phyloP scores from a whole-genome alignment of 2,888 invertebrate genomes.

The Lumbricus terrestris region DNA sequence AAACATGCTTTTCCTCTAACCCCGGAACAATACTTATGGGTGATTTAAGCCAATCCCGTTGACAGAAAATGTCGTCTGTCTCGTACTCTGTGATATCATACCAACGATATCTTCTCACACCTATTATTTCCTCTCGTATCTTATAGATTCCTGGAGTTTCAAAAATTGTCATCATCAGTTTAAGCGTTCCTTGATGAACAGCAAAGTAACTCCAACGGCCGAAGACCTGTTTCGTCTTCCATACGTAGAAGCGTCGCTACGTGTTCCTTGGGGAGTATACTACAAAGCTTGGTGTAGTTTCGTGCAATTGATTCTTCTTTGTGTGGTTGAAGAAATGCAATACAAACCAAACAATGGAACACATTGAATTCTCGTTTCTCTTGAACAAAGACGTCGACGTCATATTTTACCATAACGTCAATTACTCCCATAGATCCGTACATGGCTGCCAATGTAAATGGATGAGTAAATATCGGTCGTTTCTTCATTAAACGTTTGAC shows the following conservation, averaged over 20 bases:
- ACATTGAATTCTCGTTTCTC: not conserved
- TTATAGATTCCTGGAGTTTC: not conserved
- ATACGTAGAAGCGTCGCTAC: no score
- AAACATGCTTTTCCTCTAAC: no score
- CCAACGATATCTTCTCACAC: not conserved
- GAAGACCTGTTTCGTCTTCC: not conserved
- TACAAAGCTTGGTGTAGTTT: not conserved
- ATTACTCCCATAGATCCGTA: not conserved
- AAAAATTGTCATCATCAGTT: not conserved
- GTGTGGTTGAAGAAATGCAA: not conserved
- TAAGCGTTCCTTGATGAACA: not conserved
- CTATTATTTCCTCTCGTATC: not conserved
- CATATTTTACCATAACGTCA: not conserved
- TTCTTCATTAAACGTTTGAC: no score
- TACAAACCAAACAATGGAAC: not conserved
- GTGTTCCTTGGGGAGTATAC: not conserved
- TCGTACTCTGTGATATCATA: conserved; percentile 18
- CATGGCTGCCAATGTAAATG: not conserved
- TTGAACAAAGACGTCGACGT: not conserved
- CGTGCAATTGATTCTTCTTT: not conserved
- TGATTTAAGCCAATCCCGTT: no score
- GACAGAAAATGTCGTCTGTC: no score
- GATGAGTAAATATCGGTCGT: not conserved
- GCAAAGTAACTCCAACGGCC: conserved; percentile 11
- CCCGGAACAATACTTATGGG: no score